A percentile compares a stretch with the other conserved stretches of the same genome.
phyloP scores from a whole-genome alignment of 2,113 vertebrate genomes.

The Hippoglossus stenolepis region DNA sequence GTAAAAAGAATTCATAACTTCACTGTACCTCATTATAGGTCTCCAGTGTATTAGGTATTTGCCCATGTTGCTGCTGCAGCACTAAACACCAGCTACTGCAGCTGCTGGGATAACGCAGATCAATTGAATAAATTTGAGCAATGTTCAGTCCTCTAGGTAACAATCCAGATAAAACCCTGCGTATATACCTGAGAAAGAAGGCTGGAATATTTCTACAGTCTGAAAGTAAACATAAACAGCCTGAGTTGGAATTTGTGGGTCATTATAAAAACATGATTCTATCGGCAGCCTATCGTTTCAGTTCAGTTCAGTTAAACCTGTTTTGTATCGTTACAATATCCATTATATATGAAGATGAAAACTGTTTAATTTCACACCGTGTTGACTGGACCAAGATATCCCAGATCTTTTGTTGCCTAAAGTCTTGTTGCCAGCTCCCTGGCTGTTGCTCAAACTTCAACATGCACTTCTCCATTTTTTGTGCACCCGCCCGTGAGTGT shows the following conservation, averaged over 20 bases:
- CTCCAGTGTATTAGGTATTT: slow-evolving; percentile 1
- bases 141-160: not conserved
- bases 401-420: too few relatives aligned
- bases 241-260: not conserved
- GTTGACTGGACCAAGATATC: too few relatives aligned
- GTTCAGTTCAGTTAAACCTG: not conserved
- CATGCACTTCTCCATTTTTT: too few relatives aligned
- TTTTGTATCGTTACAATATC: too few relatives aligned
- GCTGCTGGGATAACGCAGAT: not conserved
- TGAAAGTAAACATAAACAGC: not conserved
- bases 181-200: not conserved
- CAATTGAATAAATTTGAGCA: not conserved
- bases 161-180: too few relatives aligned
- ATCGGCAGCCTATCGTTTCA: not conserved
- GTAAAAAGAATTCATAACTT: not conserved
- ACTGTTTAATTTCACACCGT: too few relatives aligned
- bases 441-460: too few relatives aligned
- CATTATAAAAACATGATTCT: not conserved
- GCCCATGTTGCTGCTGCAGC: not conserved
- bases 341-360: too few relatives aligned
- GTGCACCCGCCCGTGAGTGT: too few relatives aligned
- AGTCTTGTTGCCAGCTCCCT: too few relatives aligned
- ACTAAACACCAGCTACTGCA: not conserved
- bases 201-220: not conserved
- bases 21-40: too few relatives aligned